Conservation (phyloP, 2,888 invertebrate species). For the Carpatolechia fugitivella region DNA sequence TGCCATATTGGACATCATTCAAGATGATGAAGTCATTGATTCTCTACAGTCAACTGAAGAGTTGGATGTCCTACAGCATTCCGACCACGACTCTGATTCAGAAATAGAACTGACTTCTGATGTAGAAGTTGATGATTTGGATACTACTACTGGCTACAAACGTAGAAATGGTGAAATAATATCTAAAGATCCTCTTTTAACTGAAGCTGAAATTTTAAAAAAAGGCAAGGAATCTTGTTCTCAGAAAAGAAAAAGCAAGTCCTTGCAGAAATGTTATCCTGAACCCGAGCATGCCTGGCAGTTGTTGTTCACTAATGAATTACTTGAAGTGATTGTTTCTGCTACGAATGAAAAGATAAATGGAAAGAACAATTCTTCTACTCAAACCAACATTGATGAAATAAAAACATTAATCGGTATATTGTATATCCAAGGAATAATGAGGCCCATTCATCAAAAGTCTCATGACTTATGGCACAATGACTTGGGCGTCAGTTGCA, state of each 20-base stretch:
- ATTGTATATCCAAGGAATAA: slow-evolving; percentile 65
- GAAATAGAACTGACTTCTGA: slow-evolving; percentile 56
- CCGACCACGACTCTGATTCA: slow-evolving; percentile 66
- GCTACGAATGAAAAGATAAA: slow-evolving; percentile 62
- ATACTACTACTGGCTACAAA: slow-evolving; percentile 54
- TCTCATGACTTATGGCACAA: slow-evolving; percentile 61
- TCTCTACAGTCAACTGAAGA: slow-evolving; percentile 64
- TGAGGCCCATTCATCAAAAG: slow-evolving; percentile 62
- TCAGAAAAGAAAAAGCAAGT: slow-evolving; percentile 41
- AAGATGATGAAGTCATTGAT: slow-evolving; percentile 67
- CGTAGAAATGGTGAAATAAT: slow-evolving; percentile 50
- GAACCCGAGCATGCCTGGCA: slow-evolving; percentile 64
- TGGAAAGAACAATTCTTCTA: slow-evolving; percentile 32
- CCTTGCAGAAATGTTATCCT: slow-evolving; percentile 36
- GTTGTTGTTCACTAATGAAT: slow-evolving; percentile 59
- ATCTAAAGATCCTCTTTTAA: slow-evolving; percentile 44
- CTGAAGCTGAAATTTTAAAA: slow-evolving; percentile 16
- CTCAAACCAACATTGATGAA: slow-evolving; percentile 49
- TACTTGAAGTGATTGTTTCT: slow-evolving; percentile 60
- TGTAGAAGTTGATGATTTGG: slow-evolving; percentile 44
- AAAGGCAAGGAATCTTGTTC: slow-evolving; percentile 39
- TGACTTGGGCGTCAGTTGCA: slow-evolving; percentile 50
- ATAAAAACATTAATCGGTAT: slow-evolving; percentile 65
- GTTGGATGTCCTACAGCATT: slow-evolving; percentile 56
- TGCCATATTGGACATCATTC: slow-evolving; percentile 70